phyloP scores from a whole-genome alignment of 2,113 vertebrate species.

The Epinephelus moara region DNA sequence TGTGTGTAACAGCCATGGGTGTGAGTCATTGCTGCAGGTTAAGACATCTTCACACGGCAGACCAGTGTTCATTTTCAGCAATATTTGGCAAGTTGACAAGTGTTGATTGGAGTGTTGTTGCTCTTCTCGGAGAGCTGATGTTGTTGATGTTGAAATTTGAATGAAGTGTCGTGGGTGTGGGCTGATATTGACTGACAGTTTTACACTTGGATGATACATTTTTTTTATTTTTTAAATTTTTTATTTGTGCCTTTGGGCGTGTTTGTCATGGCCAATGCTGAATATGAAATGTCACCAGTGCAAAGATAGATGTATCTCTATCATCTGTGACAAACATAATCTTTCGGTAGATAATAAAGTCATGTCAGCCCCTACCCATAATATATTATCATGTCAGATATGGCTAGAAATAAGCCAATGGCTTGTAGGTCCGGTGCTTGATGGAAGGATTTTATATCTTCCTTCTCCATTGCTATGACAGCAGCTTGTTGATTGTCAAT shows the following conservation, averaged over 20 bases:
- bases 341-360: slow-evolving; percentile 1
- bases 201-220: not conserved
- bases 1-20: not conserved
- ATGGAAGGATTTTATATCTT: not conserved
- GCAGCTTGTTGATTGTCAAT: not conserved
- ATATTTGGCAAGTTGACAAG: not conserved
- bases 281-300: not conserved
- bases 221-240: not conserved
- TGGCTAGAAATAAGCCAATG: not conserved
- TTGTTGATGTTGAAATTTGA: not conserved
- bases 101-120: slow-evolving; percentile 12
- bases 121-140: not conserved
- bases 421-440: not conserved
- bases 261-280: not conserved
- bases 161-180: not conserved
- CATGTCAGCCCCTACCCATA: not conserved
- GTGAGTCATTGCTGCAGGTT: not conserved
- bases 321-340: not conserved
- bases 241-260: not conserved
- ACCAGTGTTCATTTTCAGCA: slow-evolving; percentile 3
- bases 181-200: not conserved
- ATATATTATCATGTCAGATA: not conserved
- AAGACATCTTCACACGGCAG: not conserved
- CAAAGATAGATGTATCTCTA: not conserved
- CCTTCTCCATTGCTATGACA: not conserved